Evolutionary conservation across 2,888 invertebrate genomes (phyloP), one percentile per base, ranked within the genome.

Genomic region (Nasonia oneida): DNA sequence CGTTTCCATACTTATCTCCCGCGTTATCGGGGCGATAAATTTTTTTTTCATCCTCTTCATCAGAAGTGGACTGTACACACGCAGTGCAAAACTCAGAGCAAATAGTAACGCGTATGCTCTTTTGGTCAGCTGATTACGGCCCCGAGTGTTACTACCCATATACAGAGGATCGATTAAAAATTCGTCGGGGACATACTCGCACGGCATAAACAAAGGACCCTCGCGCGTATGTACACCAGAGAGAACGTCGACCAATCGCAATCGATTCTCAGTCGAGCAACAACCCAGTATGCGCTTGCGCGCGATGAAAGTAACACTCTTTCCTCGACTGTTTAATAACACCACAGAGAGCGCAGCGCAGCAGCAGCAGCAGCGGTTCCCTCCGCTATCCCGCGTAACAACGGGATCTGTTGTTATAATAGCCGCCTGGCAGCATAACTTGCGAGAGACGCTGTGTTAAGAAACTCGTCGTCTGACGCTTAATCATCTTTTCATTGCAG

Each of bases 351-450:
- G 29, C 29, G 29, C 29, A 29, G 29, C 29, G 29, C 29, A 29
- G 1, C 29, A 29, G 29, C 29, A 29, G 29, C 29, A 29, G 29
- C 53, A 5, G 53, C 53, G 15, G 15, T 53, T 18, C 18, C 29
- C 29, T 18, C 15, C 50, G 12, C 10, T 50, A 23, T 23, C n/a
- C 57, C 6, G 57, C 57, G 57, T 61, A 61, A 61, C 23, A 61
- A 61, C 57, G 57, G 57, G 57, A 61, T 61, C 57, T 23, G 57
- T 61, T 61, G 57, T 61, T 61, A 61, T 61, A 61, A 61, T 61
- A 18, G n/a, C n/a, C n/a, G 57, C 5, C 12, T 10, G 47, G 10
- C 29, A 29, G 29, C 29, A 47, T 47, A 47, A 47, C 47, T 29
- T 12, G 47, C 47, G 47, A 47, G 47, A 53, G 57, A 61, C 57